Conservation (phyloP, 2,797 vertebrate species). For the Eulemur coronatus region DNA sequence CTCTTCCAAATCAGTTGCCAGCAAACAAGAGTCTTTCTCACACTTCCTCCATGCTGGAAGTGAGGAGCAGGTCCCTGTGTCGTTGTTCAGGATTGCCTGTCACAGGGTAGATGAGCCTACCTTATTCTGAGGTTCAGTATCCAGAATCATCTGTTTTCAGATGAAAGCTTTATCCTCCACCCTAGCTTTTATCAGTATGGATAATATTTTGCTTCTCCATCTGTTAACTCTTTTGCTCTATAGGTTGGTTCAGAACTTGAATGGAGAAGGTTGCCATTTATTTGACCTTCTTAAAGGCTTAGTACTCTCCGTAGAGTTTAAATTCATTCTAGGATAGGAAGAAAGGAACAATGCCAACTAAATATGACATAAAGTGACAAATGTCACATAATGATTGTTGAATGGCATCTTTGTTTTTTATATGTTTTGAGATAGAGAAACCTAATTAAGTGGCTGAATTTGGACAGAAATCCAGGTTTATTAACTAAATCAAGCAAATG, state of each 20-base stretch:
- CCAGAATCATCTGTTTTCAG: neutral
- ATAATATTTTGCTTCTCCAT: neutral
- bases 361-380: neutral
- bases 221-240: neutral
- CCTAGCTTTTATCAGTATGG: neutral
- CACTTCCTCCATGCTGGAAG: neutral
- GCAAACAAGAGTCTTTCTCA: neutral
- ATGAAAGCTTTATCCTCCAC: neutral
- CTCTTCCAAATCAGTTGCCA: neutral
- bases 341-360: neutral
- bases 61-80: neutral
- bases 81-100: neutral
- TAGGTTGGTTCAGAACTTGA: neutral
- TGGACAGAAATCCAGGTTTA: neutral
- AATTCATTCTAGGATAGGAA: neutral
- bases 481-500: neutral
- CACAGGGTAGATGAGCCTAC: neutral
- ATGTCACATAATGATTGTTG: neutral
- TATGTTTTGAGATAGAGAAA: neutral
- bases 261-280: neutral
- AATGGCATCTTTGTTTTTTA: neutral
- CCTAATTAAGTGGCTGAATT: neutral
- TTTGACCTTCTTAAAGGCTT: constrained; percentile 4
- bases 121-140: neutral
- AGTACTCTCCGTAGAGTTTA: neutral